These are phyloP conservation scores for Torymus texanus DNA, from an alignment of 2,888 invertebrate species.

Conservation along the genomic window DNA sequence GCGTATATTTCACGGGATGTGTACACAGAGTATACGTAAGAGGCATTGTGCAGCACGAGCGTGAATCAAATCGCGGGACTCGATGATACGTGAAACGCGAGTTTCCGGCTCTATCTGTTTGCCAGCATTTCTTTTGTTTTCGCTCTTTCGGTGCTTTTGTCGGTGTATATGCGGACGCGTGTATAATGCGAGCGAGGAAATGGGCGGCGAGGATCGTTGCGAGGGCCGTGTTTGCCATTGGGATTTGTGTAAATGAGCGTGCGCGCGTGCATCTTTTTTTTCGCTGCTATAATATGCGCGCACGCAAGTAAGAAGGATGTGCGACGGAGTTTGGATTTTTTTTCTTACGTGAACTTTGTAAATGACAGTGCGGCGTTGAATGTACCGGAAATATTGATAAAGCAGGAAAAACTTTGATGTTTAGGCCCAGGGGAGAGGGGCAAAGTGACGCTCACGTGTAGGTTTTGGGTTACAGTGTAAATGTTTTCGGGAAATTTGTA, in stretches of 20 bases:
- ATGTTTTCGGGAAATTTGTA: neutral
- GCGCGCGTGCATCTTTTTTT: constrained; percentile 4
- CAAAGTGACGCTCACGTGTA: neutral
- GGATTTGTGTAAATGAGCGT: constrained; percentile 23
- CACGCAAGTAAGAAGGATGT: neutral
- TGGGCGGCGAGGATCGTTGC: constrained; percentile 31
- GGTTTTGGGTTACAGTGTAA: neutral
- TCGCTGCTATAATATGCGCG: constrained; percentile 3
- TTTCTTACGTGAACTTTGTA: neutral
- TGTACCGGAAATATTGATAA: constrained; percentile 27
- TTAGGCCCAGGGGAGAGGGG: neutral
- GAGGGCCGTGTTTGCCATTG: constrained; percentile 23
- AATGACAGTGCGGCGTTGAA: neutral
- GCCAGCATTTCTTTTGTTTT: constrained; percentile 1
- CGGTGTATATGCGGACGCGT: neutral
- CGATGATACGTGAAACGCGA: constrained; percentile 32
- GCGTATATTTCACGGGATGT: too few relatives aligned
- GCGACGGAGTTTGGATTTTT: neutral
- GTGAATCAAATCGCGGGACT: too few relatives aligned
- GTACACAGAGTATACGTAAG: too few relatives aligned
- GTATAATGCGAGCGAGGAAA: constrained; percentile 29
- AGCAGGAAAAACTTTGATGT: neutral
- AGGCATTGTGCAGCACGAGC: too few relatives aligned
- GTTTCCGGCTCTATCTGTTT: constrained; percentile 33
- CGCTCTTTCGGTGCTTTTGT: neutral